These are phyloP conservation scores for Hesperia comma DNA, from an alignment of 2,888 invertebrate species.

Conservation along the genomic window DNA sequence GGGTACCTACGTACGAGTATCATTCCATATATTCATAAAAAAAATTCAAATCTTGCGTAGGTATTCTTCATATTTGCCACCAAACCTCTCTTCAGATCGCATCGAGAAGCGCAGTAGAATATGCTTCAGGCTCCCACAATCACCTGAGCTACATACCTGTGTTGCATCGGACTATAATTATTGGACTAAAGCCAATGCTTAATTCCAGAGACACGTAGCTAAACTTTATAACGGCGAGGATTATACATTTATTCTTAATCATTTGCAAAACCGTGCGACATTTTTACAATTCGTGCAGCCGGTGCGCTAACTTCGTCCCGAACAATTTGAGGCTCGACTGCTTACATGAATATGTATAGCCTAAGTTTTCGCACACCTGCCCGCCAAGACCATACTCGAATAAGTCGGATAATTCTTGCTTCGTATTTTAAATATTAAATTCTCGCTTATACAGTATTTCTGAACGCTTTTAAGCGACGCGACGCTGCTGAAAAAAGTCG, in stretches of 20 bases:
- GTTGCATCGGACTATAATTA: no score
- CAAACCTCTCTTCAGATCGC: no score
- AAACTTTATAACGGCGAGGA: conserved; percentile 9
- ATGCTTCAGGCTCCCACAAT: no score
- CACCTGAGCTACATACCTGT: no score
- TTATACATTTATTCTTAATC: conserved; percentile 32
- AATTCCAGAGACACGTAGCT: not conserved
- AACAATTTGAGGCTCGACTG: conserved; percentile 39
- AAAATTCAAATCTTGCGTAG: no score
- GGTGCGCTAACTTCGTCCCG: conserved; percentile 34
- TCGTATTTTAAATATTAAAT: conserved; percentile 42
- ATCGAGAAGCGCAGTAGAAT: no score
- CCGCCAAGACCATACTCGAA: conserved; percentile 31
- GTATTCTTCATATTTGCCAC: no score
- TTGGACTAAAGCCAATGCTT: no score
- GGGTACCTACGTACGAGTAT: no score
- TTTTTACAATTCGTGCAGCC: conserved; percentile 35
- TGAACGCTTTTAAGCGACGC: not conserved
- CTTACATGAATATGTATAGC: conserved; percentile 44
- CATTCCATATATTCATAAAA: no score
- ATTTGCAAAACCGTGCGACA: conserved; percentile 34
- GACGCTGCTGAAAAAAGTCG: not conserved
- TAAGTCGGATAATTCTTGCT: conserved; percentile 39
- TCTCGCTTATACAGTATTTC: conserved; percentile 2
- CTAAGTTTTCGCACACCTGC: conserved; percentile 43